Percentiles rank a stretch among this genome's conserved stretches.
phyloP scores from a whole-genome alignment of 1,140 invertebrate genomes.

The Ptiloglossa arizonensis region DNA sequence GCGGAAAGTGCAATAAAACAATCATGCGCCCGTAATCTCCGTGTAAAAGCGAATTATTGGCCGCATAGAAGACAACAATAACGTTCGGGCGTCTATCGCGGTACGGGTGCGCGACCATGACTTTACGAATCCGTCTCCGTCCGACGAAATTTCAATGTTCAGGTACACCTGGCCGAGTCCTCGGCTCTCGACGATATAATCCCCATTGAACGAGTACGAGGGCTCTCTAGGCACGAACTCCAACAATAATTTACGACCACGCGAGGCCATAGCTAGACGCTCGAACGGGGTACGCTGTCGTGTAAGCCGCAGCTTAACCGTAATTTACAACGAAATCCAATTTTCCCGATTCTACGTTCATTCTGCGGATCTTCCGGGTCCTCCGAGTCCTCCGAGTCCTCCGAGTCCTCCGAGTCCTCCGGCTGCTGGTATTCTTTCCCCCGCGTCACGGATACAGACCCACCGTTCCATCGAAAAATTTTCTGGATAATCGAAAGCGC shows the following conservation, averaged over 20 bases:
- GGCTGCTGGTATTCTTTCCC: not conserved
- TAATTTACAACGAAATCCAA: constrained; percentile 69
- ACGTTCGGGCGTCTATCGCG: constrained; percentile 16
- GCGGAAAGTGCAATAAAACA: constrained; percentile 20
- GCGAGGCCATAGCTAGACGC: constrained; percentile 9
- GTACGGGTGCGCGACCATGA: constrained; percentile 9
- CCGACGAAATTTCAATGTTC: constrained; percentile 34
- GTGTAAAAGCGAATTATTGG: constrained; percentile 65
- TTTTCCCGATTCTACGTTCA: constrained; percentile 56
- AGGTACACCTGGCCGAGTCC: constrained; percentile 34
- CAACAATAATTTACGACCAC: constrained; percentile 51
- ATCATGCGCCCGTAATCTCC: constrained; percentile 58
- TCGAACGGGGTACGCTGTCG: constrained; percentile 8
- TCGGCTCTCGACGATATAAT: constrained; percentile 22
- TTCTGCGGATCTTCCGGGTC: constrained; percentile 36
- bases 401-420: constrained; percentile 2
- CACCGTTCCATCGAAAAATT: no score
- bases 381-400: no score
- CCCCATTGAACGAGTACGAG: constrained; percentile 37
- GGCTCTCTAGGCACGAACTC: not conserved
- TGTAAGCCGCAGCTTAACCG: constrained; percentile 60
- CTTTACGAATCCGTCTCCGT: constrained; percentile 20
- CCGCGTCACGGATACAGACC: no score
- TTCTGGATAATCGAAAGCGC: no score
- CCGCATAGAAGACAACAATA: constrained; percentile 35